Evolutionary conservation across 2,797 vertebrate genomes (phyloP), one percentile per base, ranked within the genome.

Genomic region (Erethizon dorsatum): DNA sequence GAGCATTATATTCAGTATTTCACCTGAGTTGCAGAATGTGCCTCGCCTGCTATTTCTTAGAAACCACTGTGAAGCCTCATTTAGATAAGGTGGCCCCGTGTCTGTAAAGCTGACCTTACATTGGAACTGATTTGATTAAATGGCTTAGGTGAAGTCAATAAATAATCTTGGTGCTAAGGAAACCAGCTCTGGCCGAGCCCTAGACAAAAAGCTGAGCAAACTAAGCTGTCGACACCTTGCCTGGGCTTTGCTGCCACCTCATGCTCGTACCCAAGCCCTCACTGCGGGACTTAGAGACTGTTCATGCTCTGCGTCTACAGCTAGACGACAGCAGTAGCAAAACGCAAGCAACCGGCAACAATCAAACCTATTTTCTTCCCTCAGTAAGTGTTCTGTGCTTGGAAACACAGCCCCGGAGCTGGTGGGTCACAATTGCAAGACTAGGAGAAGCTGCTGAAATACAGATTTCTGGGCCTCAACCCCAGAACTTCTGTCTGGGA

Each of bases 161-260:
- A 97, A 97, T 92, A 9, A 63, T 97, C 84, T 88, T 47, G 7
- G 85, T 98, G 97, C 96, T 95, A 95, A 12, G 67, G 91, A 96
- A 90, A 93, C 33, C 37, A 88, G 96, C 96, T 97, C n/a, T 84
- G 97, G 91, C 94, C 90, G 97, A 10, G 2, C 28, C 50, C 90
- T 90, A 56, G 88, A 33, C 86, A 95, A 95, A 95, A 57, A 96
- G 15, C 20, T 69, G 3, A 15, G 77, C 78, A 78, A 80, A 90
- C 50, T 31, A 45, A 52, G 26, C 61, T n/a, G 67, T 90, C 73
- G 77, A 54, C 28, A 26, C 61, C 50, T 56, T n/a, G 31, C 20
- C 83, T 47, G 79, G 14, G 77, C 52, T 80, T 33, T 91, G 57
- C 0, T 15, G 1, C 14, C 67, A 15, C 14, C 47, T 75, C n/a